Percentiles rank a stretch among this genome's conserved stretches.
Evolutionary conservation across 2,797 vertebrate genomes (phyloP).

Genomic region (Cetoscarus ocellatus): DNA sequence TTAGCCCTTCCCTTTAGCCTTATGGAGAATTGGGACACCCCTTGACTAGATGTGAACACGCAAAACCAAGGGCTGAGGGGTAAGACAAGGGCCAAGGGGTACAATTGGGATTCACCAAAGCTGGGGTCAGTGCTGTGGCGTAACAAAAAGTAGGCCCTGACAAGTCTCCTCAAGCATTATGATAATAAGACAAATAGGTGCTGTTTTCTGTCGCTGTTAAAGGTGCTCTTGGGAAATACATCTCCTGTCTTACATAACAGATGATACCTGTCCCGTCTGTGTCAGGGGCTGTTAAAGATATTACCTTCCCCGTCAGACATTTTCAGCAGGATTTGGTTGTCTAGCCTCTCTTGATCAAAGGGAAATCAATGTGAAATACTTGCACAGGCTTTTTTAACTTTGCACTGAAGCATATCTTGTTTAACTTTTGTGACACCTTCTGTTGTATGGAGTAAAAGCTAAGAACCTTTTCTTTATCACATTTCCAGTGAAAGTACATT

Average conservation of each 20-base stretch:
- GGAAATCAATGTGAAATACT: constrained; percentile 9
- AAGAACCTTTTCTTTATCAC: constrained; percentile 41
- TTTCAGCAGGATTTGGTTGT: constrained; percentile 20
- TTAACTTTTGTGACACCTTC: constrained; percentile 17
- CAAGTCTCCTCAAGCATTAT: constrained; percentile 16
- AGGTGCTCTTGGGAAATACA: constrained; percentile 36
- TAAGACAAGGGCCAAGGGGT: too few species aligned
- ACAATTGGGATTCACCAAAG: too few species aligned
- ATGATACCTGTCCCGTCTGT: constrained; percentile 36
- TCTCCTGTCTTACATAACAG: constrained; percentile 40
- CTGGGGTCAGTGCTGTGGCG: too few species aligned
- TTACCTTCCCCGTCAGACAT: constrained; percentile 17
- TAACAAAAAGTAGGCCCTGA: constrained; percentile 7
- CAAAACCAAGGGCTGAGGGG: too few species aligned
- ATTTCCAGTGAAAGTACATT: constrained; percentile 37
- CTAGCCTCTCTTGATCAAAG: constrained; percentile 45
- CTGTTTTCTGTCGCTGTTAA: constrained; percentile 31
- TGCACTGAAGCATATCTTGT: constrained; percentile 19
- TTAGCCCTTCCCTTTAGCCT: too few species aligned
- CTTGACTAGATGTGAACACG: too few species aligned
- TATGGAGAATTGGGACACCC: background rate
- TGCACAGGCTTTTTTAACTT: constrained; percentile 2
- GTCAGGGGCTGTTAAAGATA: constrained; percentile 38
- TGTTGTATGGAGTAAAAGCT: background rate
- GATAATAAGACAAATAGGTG: constrained; percentile 16